Evolutionary conservation across 2,797 vertebrate genomes (phyloP).

Genomic region (Phoeniculus purpureus): DNA sequence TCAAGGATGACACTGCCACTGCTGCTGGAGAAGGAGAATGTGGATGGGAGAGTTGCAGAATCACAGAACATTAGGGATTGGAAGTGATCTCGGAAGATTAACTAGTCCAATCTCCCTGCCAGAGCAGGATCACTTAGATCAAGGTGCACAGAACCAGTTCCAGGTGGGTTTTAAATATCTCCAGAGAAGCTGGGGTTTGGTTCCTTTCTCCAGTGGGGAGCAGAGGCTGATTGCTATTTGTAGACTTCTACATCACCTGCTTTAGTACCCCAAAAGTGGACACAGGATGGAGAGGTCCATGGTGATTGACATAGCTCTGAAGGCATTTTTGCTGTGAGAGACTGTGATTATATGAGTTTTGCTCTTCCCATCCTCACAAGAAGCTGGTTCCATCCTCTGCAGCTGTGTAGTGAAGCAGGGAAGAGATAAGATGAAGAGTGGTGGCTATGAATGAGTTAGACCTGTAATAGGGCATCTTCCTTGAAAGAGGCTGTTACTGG

Average conservation of each 20-base stretch:
- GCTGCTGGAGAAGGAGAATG: not conserved
- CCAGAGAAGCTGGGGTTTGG: not conserved
- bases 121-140: too few relatives aligned
- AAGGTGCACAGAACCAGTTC: too few relatives aligned
- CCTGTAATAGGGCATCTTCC: not conserved
- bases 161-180: too few relatives aligned
- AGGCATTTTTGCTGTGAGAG: not conserved
- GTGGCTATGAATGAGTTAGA: not conserved
- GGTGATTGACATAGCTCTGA: accelerated
- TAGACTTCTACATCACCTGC: not conserved
- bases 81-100: too few relatives aligned
- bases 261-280: not conserved
- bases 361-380: not conserved
- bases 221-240: not conserved
- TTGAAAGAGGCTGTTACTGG: slow-evolving; percentile 14
- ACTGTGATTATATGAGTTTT: not conserved
- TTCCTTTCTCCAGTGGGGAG: not conserved
- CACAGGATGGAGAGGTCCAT: not conserved
- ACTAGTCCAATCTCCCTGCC: too few relatives aligned
- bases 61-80: too few relatives aligned
- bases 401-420: not conserved
- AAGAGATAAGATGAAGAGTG: not conserved
- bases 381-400: not conserved
- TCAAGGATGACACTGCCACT: not conserved
- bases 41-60: not conserved